These are phyloP conservation scores for Ivindomyrus marchei DNA, from an alignment of 2,113 vertebrate genomes.

Conservation along the genomic window DNA sequence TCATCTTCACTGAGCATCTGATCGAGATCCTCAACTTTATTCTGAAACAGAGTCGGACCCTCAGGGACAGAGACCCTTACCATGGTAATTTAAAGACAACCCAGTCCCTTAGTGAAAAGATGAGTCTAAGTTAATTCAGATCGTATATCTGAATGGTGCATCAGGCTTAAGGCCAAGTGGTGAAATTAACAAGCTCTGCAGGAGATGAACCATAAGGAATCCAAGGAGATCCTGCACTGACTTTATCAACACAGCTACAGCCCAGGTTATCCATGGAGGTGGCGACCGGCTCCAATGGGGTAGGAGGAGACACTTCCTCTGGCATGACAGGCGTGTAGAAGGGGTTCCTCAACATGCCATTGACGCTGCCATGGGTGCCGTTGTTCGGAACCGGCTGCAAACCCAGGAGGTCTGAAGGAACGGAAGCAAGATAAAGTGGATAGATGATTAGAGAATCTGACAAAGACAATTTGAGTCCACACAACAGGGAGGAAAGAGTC, in stretches of 20 bases:
- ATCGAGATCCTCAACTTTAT: constrained; percentile 77
- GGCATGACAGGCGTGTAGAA: constrained; percentile 69
- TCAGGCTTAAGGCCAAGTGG: background rate
- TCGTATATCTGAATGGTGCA: background rate
- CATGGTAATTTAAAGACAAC: background rate
- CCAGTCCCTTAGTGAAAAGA: background rate
- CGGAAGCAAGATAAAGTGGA: background rate
- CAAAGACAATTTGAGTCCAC: background rate
- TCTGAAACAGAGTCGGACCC: constrained; percentile 59
- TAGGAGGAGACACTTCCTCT: constrained; percentile 76
- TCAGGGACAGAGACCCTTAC: background rate
- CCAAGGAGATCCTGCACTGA: constrained; percentile 31
- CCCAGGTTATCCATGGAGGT: constrained; percentile 68
- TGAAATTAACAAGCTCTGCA: background rate
- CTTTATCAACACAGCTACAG: constrained; percentile 90
- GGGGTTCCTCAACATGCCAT: constrained; percentile 72
- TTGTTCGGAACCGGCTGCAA: constrained; percentile 90
- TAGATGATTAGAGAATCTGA: constrained; percentile 13
- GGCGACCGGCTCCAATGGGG: constrained; percentile 50
- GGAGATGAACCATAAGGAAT: background rate
- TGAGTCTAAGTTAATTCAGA: background rate
- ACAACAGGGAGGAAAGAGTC: constrained; percentile 28
- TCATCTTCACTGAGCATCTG: constrained; percentile 62
- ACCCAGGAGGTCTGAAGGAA: constrained; percentile 75
- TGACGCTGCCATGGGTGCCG: constrained; percentile 88